A percentile compares a stretch with the other conserved stretches of the same genome.
Conservation (phyloP, 64 coral and sea anemone species). For the Trachythela sp. region DNA sequence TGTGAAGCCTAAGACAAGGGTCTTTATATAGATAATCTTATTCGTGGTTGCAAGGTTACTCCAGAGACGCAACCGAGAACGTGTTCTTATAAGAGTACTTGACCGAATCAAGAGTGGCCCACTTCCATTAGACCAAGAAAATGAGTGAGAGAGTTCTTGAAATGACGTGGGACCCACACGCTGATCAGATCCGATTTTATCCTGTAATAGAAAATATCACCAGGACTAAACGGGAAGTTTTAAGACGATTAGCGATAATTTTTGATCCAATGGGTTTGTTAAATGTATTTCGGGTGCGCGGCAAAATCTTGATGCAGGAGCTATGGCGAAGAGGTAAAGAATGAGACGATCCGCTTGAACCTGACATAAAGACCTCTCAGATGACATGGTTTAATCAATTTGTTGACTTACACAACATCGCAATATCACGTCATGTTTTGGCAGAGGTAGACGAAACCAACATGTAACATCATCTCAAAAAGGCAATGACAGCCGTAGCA, state of each 20-base stretch:
- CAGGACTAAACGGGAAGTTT: neutral
- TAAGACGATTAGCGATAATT: neutral
- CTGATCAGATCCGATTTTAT: neutral
- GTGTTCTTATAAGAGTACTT: neutral
- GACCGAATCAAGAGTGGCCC: neutral
- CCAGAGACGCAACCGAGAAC: neutral
- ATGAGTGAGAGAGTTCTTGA: neutral
- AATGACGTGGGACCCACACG: neutral
- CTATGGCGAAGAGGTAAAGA: neutral
- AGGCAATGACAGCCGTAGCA: neutral
- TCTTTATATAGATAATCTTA: neutral
- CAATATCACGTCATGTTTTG: neutral
- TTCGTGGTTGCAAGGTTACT: neutral
- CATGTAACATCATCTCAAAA: neutral
- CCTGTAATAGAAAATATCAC: neutral
- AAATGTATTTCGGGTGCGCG: neutral
- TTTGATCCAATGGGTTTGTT: neutral
- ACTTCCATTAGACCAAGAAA: neutral
- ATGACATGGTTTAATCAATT: neutral
- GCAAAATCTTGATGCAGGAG: neutral
- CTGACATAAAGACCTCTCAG: neutral
- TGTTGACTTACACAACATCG: neutral
- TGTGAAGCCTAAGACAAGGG: neutral
- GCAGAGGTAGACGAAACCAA: neutral
- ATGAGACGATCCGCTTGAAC: neutral